Conservation (phyloP, 2,888 invertebrate species). For the Andrena bucephala region DNA sequence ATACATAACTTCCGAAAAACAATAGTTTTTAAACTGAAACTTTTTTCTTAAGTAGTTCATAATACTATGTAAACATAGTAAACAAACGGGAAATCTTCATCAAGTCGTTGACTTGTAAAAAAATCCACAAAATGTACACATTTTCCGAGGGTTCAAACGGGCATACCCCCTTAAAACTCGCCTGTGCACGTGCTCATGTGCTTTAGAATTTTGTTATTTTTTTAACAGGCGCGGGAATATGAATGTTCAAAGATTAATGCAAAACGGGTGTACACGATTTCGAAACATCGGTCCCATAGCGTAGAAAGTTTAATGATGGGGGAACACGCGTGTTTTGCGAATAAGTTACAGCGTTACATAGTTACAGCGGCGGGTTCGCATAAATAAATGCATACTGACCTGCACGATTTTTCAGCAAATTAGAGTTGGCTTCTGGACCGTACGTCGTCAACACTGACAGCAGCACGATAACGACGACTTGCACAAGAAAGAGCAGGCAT, state of each 20-base stretch:
- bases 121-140: too few species aligned
- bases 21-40: too few species aligned
- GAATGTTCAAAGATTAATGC: slow-evolving; percentile 12
- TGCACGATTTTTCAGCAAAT: slow-evolving; percentile 58
- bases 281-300: background rate
- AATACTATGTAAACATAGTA: too few species aligned
- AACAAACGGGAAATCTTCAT: too few species aligned
- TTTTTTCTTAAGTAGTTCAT: too few species aligned
- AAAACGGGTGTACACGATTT: background rate
- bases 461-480: slow-evolving; percentile 86
- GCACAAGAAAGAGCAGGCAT: slow-evolving; percentile 85
- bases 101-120: too few species aligned
- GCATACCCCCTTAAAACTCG: background rate
- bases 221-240: background rate
- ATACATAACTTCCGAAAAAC: too few species aligned
- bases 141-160: too few species aligned
- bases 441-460: slow-evolving; percentile 86
- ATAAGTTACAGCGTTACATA: slow-evolving; percentile 25
- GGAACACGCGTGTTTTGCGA: background rate
- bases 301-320: slow-evolving; percentile 25
- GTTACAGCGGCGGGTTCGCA: background rate
- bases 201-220: background rate
- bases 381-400: slow-evolving; percentile 55
- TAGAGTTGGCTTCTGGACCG: slow-evolving; percentile 79
- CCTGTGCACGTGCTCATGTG: too few species aligned